Base-by-base conservation (phyloP, 1,140 invertebrate genomes). In the Drosophila paulistorum region DNA sequence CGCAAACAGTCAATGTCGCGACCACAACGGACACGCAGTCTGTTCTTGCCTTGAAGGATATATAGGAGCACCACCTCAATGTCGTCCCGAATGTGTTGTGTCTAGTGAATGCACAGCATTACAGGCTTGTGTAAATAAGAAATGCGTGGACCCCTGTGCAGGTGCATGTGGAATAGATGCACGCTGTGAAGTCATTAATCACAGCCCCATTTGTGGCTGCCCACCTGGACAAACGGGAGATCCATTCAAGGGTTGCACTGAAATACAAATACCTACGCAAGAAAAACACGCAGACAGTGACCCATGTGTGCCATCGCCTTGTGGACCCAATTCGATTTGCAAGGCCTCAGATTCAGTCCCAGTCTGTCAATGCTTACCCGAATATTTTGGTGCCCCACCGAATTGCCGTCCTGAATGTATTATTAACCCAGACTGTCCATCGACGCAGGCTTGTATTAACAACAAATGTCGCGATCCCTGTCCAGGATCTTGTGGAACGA, bases 151-250 rank as follows among this genome's bases (percentile, higher is more conserved):
- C 93, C 97, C 97, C 4, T 98, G 97, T 90, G 93, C 95, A 7
- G 96, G 96, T 23, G 94, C 96, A 9, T 98, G 97, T 90, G 97
- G 96, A 3, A 87, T 95, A 13, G 95, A 95, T 55, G 96, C 97
- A n/a, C 93, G 96, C 35, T 98, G 97, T 90, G 95, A 97, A 93
- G 96, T 97, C 1, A 95, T 97, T 37, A 97, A 97, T 84, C 96
- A 97, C 78, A 96, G 95, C 68, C 96, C 96, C 7, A 96, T 96
- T 60, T 97, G 96, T 80, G 96, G 95, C 79, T 97, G 97, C 85
- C 93, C 94, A 55, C 93, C 95, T 48, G 95, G 95, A 10, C 95
- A 96, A 92, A 96, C 96, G 9, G 97, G 97, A 51, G 96, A 97
- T 94, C 96, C 97, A 51, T 97, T 97, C 91, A 95, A 95, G 83